Evolutionary conservation across 2,797 vertebrate species (phyloP).

Genomic region (Pristis pectinata): DNA sequence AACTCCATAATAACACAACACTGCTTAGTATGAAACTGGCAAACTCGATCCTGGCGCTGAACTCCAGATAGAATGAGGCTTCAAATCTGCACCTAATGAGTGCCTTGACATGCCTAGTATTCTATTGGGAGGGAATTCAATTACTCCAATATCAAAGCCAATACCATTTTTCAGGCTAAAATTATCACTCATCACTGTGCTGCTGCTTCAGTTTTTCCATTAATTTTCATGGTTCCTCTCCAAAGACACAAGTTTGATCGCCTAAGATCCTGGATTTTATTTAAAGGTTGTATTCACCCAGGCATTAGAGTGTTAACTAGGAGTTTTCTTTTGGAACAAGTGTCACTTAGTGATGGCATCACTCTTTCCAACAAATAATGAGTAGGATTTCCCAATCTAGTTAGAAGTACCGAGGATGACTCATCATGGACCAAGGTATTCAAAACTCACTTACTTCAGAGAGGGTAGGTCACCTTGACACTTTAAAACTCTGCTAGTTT

Average conservation of each 20-base stretch:
- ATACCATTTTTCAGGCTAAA: no score
- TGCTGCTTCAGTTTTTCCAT: background rate
- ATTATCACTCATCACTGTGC: background rate
- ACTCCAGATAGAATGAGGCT: background rate
- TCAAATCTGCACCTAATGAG: background rate
- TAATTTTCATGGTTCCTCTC: background rate
- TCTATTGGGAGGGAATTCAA: background rate
- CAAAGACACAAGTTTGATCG: background rate
- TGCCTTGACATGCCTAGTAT: background rate
- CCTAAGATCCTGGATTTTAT: background rate
- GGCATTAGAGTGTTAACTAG: background rate
- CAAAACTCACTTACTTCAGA: background rate
- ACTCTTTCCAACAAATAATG: background rate
- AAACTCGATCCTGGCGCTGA: background rate
- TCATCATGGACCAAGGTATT: background rate
- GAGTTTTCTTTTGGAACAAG: background rate
- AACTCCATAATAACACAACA: background rate
- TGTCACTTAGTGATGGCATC: background rate
- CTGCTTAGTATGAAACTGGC: background rate
- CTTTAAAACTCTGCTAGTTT: background rate
- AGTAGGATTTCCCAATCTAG: background rate
- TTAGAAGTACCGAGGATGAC: background rate
- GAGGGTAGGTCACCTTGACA: background rate
- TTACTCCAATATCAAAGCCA: background rate
- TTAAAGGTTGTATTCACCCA: background rate